Conservation (phyloP, 2,797 vertebrate genomes). For the Xerus rutilus region DNA sequence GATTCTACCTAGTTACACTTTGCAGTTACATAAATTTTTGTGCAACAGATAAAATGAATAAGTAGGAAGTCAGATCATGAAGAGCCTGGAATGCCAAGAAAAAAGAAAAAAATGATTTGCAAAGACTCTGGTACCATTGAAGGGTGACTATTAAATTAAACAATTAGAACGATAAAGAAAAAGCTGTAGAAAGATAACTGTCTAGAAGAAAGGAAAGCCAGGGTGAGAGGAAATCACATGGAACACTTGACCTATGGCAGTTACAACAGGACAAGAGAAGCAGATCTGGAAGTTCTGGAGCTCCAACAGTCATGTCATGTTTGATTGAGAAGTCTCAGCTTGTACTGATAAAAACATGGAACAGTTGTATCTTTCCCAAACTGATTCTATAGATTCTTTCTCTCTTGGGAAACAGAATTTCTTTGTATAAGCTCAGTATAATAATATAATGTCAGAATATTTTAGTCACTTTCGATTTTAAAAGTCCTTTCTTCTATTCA, state of each 20-base stretch:
- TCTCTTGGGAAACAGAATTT: not conserved
- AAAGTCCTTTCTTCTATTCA: not conserved
- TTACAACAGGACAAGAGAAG: not conserved
- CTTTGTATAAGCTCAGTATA: not conserved
- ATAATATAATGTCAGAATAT: not conserved
- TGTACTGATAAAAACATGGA: not conserved
- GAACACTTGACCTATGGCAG: not conserved
- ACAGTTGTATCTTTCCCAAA: constrained; percentile 1
- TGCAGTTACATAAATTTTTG: constrained; percentile 12
- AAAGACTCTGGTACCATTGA: not conserved
- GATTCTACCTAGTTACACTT: not conserved
- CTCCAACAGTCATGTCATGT: not conserved
- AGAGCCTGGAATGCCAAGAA: not conserved
- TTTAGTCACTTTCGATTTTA: not conserved
- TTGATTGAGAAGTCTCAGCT: not conserved
- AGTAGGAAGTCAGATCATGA: not conserved
- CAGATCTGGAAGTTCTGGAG: not conserved
- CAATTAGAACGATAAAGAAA: not conserved
- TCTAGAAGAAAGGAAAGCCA: not conserved
- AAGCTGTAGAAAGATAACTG: not conserved
- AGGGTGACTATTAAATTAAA: not conserved
- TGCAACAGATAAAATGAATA: not conserved
- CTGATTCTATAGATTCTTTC: constrained; percentile 24
- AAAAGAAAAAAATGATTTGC: not conserved
- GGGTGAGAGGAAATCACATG: not conserved